Percentiles rank a stretch among this genome's conserved stretches.
Conservation (phyloP, 2,888 invertebrate genomes). For the Subacronicta megacephala region DNA sequence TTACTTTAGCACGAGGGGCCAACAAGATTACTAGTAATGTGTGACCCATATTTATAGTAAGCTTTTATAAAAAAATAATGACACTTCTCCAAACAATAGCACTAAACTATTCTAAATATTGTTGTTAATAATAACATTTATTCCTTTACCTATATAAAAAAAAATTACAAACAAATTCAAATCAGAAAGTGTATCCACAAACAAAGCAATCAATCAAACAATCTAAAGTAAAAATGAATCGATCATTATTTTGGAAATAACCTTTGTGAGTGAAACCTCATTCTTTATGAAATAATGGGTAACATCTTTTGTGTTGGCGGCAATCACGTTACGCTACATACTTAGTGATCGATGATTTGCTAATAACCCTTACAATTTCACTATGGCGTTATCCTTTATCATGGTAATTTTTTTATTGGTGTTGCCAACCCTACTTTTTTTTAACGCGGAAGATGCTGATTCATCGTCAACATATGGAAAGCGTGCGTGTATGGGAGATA, state of each 20-base stretch:
- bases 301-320: slow-evolving; percentile 33
- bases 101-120: too few relatives aligned
- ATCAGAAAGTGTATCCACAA: slow-evolving; percentile 8
- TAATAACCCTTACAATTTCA: slow-evolving; percentile 19
- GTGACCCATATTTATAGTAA: too few relatives aligned
- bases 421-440: too few relatives aligned
- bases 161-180: background rate
- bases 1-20: too few relatives aligned
- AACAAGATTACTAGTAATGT: too few relatives aligned
- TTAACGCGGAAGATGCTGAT: too few relatives aligned
- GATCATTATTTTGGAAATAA: slow-evolving; percentile 50
- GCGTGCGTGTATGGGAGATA: too few relatives aligned
- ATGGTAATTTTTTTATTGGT: background rate
- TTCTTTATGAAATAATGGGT: slow-evolving; percentile 43
- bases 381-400: slow-evolving; percentile 9
- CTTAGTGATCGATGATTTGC: slow-evolving; percentile 39
- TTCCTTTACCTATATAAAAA: too few relatives aligned
- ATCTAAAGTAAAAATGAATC: slow-evolving; percentile 42
- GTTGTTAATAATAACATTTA: too few relatives aligned
- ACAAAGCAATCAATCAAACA: slow-evolving; percentile 44
- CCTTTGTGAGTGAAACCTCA: slow-evolving; percentile 19
- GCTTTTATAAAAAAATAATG: too few relatives aligned
- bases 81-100: too few relatives aligned
- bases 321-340: slow-evolving; percentile 13
- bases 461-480: too few relatives aligned